Percentiles rank a stretch among this genome's conserved stretches.
Evolutionary conservation across 2,888 invertebrate species (phyloP).

Genomic region (Rhamphomyia laevipes): DNA sequence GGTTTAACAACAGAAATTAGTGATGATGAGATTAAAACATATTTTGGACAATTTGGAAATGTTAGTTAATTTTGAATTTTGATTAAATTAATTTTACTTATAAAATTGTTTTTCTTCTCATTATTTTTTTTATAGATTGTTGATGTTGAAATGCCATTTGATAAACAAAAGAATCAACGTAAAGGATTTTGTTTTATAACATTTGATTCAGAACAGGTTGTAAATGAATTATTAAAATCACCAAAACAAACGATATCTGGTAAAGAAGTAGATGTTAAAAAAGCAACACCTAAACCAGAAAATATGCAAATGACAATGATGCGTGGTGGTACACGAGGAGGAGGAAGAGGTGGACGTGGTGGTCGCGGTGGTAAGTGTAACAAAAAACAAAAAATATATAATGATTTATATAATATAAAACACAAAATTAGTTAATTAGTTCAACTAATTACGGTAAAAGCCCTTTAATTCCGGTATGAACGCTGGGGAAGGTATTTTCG

Average conservation of each 20-base stretch:
- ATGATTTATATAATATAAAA: too few species aligned
- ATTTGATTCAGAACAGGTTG: constrained; percentile 90
- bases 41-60: constrained; percentile 85
- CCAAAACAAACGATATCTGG: constrained; percentile 88
- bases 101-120: constrained; percentile 3
- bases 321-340: constrained; percentile 52
- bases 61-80: constrained; percentile 45
- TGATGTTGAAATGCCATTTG: constrained; percentile 93
- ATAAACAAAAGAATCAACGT: constrained; percentile 92
- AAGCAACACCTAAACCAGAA: constrained; percentile 85
- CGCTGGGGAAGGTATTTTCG: too few species aligned
- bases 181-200: constrained; percentile 97
- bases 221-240: constrained; percentile 80
- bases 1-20: constrained; percentile 85
- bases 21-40: constrained; percentile 87
- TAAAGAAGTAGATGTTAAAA: constrained; percentile 92
- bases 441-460: too few species aligned
- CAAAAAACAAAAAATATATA: too few species aligned
- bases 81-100: not conserved
- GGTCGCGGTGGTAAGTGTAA: constrained; percentile 46
- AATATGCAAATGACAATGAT: constrained; percentile 50
- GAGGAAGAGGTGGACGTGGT: constrained; percentile 54
- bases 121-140: constrained; percentile 61
- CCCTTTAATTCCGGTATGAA: too few species aligned
- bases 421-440: too few species aligned